Percentiles rank a stretch among this genome's conserved stretches.
Conservation (phyloP, 2,113 vertebrate species). For the Microcebus murinus region DNA sequence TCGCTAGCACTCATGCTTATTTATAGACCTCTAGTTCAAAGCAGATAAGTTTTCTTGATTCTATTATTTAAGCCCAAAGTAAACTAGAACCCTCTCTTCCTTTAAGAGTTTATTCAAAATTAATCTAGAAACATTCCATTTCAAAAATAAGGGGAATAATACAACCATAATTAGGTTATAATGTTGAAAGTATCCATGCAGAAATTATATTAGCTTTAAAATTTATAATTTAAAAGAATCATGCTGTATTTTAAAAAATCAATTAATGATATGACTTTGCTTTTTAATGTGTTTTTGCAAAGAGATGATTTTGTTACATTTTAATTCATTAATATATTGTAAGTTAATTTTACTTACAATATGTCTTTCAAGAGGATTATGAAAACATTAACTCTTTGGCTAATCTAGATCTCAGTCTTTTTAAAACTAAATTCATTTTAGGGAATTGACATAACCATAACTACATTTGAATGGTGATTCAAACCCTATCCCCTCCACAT, state of each 20-base stretch:
- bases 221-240: conserved; percentile 40
- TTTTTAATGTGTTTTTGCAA: conserved; percentile 42
- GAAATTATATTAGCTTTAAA: not conserved
- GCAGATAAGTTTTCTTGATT: not conserved
- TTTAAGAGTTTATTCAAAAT: conserved; percentile 17
- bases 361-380: conserved; percentile 37
- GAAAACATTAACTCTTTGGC: conserved; percentile 47
- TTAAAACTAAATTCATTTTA: conserved; percentile 42
- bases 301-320: conserved; percentile 47
- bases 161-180: conserved; percentile 46
- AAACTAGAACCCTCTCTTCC: conserved; percentile 2
- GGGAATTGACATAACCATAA: not conserved
- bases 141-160: not conserved
- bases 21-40: conserved; percentile 38
- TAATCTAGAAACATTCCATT: conserved; percentile 38
- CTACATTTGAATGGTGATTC: not conserved
- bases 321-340: conserved; percentile 52
- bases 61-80: conserved; percentile 26
- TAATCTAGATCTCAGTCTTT: conserved; percentile 4
- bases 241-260: conserved; percentile 53
- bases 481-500: not conserved
- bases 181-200: conserved; percentile 36
- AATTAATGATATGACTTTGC: conserved; percentile 37
- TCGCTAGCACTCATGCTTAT: conserved; percentile 38
- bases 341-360: conserved; percentile 51